Base-by-base conservation (phyloP, 2,888 invertebrate genomes). In the Callyntrura sp. region DNA sequence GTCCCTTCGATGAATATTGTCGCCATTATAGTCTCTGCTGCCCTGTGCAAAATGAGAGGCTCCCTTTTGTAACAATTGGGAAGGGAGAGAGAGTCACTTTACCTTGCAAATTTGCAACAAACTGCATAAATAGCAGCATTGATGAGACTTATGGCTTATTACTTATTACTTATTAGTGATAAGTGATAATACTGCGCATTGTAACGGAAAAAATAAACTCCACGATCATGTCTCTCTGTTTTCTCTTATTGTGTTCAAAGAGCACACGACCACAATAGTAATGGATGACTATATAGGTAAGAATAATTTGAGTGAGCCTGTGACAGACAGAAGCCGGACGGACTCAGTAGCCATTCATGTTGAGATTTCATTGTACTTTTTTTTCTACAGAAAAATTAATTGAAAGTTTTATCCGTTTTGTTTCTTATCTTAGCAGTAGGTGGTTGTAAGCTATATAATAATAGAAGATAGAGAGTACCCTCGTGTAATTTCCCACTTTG, bases 401-500 rank as follows among this genome's bases (percentile, higher is more conserved):
- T 48, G 73, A 76, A 76, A 76, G 73, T 48, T 76, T 45, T 76
- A 48, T 48, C 9, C 2, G 25, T 68, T 68, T 35, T 51, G 25
- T 70, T 70, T 25, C 20, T 23, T 45, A 51, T 76, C 51, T 76
- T 76, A 48, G 23, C 20, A 20, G 23, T 20, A n/a, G 6, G 43
- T 70, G n/a, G 6, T 14, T 25, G n/a, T 25, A 23, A 20, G 4
- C 48, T 45, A 45, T 48, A 25, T 48, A 76, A 76, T 48, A 76
- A 48, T 48, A 8, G n/a, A 48, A 76, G 51, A 76, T 45, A 51
- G 45, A 76, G 0, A 20, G 14, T 20, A 76, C 14, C 35, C 35
- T 76, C 48, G 45, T 48, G 48, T 76, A 76, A 76, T 76, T 76
- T 76, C 23, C 73, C 20, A 35, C 3, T 35, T 48, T 76, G 35